Conservation (phyloP, 1,140 invertebrate species). For the Hestina assimilis region DNA sequence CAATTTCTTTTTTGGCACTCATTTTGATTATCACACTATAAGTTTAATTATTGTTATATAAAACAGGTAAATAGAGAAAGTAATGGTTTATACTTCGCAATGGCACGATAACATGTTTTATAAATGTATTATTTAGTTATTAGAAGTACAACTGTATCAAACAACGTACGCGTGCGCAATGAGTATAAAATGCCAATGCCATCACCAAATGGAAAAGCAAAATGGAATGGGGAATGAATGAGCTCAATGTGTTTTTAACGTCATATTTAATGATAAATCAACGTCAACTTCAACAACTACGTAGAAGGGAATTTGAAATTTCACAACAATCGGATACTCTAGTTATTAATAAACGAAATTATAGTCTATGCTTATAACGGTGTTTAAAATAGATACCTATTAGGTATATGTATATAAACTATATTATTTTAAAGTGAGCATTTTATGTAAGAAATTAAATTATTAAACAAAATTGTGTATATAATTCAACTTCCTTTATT, state of each 20-base stretch:
- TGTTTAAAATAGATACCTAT: too few species aligned
- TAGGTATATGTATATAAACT: too few species aligned
- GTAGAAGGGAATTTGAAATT: conserved; percentile 25
- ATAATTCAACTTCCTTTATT: too few species aligned
- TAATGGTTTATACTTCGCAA: conserved; percentile 31
- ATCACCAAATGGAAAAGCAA: conserved; percentile 23
- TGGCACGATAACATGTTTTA: conserved; percentile 52
- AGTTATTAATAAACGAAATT: background rate
- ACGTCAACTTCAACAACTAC: conserved; percentile 19
- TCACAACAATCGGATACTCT: conserved; percentile 16
- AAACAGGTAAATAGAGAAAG: conserved; percentile 27
- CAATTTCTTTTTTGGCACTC: conserved; percentile 62
- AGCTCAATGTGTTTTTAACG: background rate
- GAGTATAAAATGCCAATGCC: conserved; percentile 23
- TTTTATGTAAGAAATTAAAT: too few species aligned
- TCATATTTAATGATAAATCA: conserved; percentile 19
- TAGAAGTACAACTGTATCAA: conserved; percentile 35
- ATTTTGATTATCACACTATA: conserved; percentile 50
- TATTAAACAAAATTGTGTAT: too few species aligned
- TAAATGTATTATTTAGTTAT: conserved; percentile 30
- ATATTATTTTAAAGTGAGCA: too few species aligned
- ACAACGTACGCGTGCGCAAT: conserved; percentile 46
- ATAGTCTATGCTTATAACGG: too few species aligned
- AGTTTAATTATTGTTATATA: conserved; percentile 20
- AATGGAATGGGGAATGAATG: conserved; percentile 19